These are phyloP conservation scores for Ceratina calcarata DNA, from an alignment of 1,140 invertebrate genomes.

Conservation along the genomic window DNA sequence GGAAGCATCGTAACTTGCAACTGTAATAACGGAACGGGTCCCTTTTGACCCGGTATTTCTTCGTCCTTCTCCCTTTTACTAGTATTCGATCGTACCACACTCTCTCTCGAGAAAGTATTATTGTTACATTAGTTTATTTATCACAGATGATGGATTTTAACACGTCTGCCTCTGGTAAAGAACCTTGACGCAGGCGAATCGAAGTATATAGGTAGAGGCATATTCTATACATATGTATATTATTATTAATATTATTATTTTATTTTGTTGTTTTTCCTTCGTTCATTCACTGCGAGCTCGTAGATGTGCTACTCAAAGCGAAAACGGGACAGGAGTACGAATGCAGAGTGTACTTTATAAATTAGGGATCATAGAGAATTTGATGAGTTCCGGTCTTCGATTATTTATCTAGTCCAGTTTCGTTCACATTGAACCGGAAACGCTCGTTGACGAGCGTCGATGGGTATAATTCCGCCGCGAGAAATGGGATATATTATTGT, in stretches of 20 bases:
- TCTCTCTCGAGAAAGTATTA: conserved; percentile 64
- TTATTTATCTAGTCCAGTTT: not conserved
- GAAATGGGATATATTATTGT: not conserved
- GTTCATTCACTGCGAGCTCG: not conserved
- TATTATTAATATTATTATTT: not conserved
- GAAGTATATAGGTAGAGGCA: conserved; percentile 32
- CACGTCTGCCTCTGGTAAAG: not conserved
- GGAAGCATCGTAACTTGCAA: conserved; percentile 15
- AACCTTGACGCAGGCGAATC: conserved; percentile 5
- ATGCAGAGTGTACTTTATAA: conserved; percentile 5
- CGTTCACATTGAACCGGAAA: not conserved
- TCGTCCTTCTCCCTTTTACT: conserved; percentile 47
- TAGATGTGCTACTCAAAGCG: no score
- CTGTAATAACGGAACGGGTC: conserved; percentile 46
- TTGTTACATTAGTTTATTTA: conserved; percentile 59
- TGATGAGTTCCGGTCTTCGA: not conserved
- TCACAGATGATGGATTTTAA: conserved; percentile 40
- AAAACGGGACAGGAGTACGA: not conserved
- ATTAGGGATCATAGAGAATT: not conserved
- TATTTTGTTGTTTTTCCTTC: not conserved
- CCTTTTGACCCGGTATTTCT: conserved; percentile 63
- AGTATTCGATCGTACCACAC: conserved; percentile 50
- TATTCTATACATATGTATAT: not conserved
- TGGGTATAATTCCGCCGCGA: not conserved
- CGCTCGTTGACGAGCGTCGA: no score